Evolutionary conservation across 2,797 vertebrate genomes (phyloP), one percentile per base, ranked within the genome.

Genomic region (Pseudotriccus pelzelni): DNA sequence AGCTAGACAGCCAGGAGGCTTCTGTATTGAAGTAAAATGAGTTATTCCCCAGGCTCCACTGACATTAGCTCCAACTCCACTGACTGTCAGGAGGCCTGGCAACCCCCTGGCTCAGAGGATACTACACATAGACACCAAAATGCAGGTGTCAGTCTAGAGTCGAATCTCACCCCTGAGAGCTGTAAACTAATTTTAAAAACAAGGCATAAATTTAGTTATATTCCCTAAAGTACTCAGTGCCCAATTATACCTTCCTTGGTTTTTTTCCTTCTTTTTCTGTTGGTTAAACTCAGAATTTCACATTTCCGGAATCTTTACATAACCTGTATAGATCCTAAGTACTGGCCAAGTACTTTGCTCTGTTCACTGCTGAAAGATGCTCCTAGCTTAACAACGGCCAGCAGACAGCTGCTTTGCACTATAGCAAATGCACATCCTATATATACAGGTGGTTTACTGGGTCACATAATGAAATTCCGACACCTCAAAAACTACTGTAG

Each of bases 41-140:
- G 28, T 58, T 55, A 49, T 43, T 69, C 22, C n/a, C 22, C 56
- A 46, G 37, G 15, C 43, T 72, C 12, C 46, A 21, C 37, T 32
- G 16, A 43, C 28, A 34, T 52, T 5, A 0, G 16, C 10, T 41
- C 18, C 53, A 0, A 19, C 10, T 41, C 18, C 53, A 11, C 28
- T 6, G 58, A 16, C 19, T 22, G 1, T 0, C 0, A 1, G 13
- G 22, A n/a, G 12, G 21, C 10, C 62, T 44, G 6, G 47, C 37
- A 37, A 10, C 10, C 6, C 5, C 20, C 34, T 0, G 0, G 49
- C 28, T 72, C 41, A 41, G 2, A 22, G 28, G 10, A 39, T 23
- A 5, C 27, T 32, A 23, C 73, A n/a, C 1, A 0, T 1, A 44
- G 15, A 41, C 15, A 78, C 24, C 39, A 21, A 80, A 70, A 34